Evolutionary conservation across 2,888 invertebrate genomes (phyloP).

Genomic region (Neuroscelio doddi): DNA sequence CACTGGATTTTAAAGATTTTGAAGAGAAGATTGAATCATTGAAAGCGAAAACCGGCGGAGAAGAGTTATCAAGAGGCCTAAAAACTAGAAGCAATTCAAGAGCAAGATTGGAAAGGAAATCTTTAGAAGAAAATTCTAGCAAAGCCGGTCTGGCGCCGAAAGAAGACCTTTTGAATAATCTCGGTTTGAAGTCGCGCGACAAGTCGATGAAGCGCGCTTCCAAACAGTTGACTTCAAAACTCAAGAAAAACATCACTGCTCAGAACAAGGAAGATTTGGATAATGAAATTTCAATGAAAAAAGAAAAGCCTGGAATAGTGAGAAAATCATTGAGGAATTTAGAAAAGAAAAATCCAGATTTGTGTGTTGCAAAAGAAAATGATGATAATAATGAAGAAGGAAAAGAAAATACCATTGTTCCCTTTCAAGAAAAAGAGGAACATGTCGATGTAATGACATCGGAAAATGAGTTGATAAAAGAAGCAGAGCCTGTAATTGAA

Average conservation of each 20-base stretch:
- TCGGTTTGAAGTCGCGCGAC: conserved; percentile 45
- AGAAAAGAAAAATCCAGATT: conserved; percentile 46
- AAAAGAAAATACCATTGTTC: conserved; percentile 8
- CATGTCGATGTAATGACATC: too few species aligned
- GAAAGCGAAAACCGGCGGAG: conserved; percentile 6
- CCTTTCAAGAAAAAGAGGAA: conserved; percentile 17
- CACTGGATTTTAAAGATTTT: conserved; percentile 7
- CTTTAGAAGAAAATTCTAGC: conserved; percentile 26
- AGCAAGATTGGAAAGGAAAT: conserved; percentile 36
- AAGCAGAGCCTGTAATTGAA: neutral
- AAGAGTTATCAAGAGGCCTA: conserved; percentile 5
- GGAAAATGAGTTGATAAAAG: conserved; percentile 6
- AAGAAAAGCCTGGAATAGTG: conserved; percentile 38
- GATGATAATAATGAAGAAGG: conserved; percentile 20
- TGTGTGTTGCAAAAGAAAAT: neutral
- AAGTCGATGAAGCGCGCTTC: neutral
- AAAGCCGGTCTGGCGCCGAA: conserved; percentile 21
- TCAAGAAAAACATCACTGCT: neutral
- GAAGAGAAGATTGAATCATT: conserved; percentile 15
- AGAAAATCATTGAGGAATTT: conserved; percentile 58
- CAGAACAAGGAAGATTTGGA: neutral
- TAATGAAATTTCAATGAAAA: conserved; percentile 7
- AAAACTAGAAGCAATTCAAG: conserved; percentile 48
- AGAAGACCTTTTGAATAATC: conserved; percentile 49
- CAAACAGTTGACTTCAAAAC: conserved; percentile 6